Percentiles rank a stretch among this genome's conserved stretches.
Conservation (phyloP, 2,888 invertebrate species). For the Allophyes oxyacanthae region DNA sequence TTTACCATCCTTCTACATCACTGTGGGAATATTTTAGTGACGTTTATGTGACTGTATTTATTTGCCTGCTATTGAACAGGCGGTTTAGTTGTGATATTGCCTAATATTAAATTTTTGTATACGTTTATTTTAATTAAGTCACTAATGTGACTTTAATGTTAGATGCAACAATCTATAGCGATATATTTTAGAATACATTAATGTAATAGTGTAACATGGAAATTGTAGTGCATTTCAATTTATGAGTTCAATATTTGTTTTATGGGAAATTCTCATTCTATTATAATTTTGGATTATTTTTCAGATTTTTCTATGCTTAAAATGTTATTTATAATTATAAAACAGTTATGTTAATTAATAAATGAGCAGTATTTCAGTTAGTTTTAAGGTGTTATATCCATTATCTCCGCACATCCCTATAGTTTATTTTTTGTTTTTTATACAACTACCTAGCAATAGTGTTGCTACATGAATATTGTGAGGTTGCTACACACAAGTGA, state of each 20-base stretch:
- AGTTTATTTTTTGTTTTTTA: constrained; percentile 61
- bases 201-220: constrained; percentile 66
- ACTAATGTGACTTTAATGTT: constrained; percentile 83
- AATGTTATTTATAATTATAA: constrained; percentile 75
- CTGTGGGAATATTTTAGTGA: constrained; percentile 48
- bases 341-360: constrained; percentile 73
- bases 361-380: constrained; percentile 86
- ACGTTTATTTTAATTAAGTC: constrained; percentile 86
- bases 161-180: constrained; percentile 75
- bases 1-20: constrained; percentile 43
- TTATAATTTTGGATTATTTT: constrained; percentile 60
- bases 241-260: constrained; percentile 45
- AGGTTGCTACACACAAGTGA: constrained; percentile 71
- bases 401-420: constrained; percentile 53
- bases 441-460: constrained; percentile 65
- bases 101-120: constrained; percentile 86
- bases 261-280: constrained; percentile 69
- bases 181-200: constrained; percentile 71
- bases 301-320: constrained; percentile 66
- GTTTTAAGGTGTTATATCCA: constrained; percentile 65
- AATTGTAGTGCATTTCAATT: constrained; percentile 71
- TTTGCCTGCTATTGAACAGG: constrained; percentile 75
- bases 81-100: constrained; percentile 88
- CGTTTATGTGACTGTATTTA: constrained; percentile 71
- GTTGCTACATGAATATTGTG: constrained; percentile 67